Evolutionary conservation across 2,797 vertebrate genomes (phyloP).

Genomic region (Nothura maculosa): DNA sequence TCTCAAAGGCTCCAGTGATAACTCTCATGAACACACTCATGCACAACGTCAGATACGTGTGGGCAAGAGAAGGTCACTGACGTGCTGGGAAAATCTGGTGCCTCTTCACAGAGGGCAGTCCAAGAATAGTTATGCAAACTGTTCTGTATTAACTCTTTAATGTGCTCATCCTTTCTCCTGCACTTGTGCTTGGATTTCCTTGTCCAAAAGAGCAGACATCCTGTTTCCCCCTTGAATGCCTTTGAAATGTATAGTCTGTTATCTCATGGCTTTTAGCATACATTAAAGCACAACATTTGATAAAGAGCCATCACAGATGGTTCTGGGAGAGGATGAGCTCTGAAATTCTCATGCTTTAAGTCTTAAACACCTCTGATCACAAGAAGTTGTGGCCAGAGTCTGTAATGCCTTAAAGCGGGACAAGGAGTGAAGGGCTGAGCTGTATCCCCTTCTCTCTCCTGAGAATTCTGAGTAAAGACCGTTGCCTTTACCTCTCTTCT

Average conservation of each 20-base stretch:
- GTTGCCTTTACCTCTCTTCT: background rate
- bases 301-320: background rate
- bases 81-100: conserved; percentile 20
- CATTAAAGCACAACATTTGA: background rate
- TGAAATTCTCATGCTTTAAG: background rate
- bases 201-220: background rate
- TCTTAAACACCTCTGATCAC: background rate
- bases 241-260: background rate
- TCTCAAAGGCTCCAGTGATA: background rate
- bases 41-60: background rate
- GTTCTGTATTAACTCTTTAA: background rate
- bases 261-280: background rate
- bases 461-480: background rate
- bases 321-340: background rate
- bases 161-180: background rate
- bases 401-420: background rate
- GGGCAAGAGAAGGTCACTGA: conserved; percentile 5
- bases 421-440: background rate
- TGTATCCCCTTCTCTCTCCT: background rate
- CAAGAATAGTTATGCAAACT: conserved; percentile 14
- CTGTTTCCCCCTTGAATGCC: background rate
- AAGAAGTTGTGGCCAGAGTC: background rate
- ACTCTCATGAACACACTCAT: background rate
- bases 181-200: background rate
- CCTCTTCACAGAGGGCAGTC: background rate